Base-by-base conservation (phyloP, 1,140 invertebrate genomes). In the Hycleus phaleratus region DNA sequence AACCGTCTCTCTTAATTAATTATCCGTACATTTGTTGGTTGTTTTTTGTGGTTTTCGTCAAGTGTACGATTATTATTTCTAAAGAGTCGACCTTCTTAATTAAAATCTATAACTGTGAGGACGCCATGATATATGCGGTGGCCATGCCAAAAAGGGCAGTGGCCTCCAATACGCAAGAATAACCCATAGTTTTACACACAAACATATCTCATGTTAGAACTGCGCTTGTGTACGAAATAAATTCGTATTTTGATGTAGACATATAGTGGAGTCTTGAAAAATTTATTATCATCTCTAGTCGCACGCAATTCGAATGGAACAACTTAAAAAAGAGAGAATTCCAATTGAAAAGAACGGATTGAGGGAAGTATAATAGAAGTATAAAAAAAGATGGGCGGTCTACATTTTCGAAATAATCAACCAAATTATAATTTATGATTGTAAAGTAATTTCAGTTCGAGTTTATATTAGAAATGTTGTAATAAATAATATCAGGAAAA, bases 111-210 rank as follows among this genome's bases (percentile, higher is more conserved):
- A 57, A 53, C 53, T 60, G 49, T 45, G 56, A 46, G 49, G 57
- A 48, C 53, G 60, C 60, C 59, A 64, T 64, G 62, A 64, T 59
- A 53, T 48, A 58, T 58, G 62, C 52, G 54, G 59, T 59, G 60
- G 59, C 62, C 62, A 64, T 64, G 55, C 58, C 60, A 59, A 61
- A 64, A 56, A 59, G 62, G 62, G 62, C 62, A 64, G 62, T 56
- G 62, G 62, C 62, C 60, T 64, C 56, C 56, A 46, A 56, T 59
- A 56, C 58, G 61, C 59, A 64, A 61, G 59, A 64, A 61, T 61
- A 61, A 59, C 61, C 61, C 58, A 53, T 61, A 58, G 56, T 55
- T 61, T 61, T 49, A 62, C 32, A 42, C 40, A 42, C 40, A n/a
- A 52, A 56, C 56, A 54, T 58, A 43, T 40, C 51, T 32, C 32